Base-by-base conservation (phyloP, 2,888 invertebrate genomes). In the Melanotus villosus region DNA sequence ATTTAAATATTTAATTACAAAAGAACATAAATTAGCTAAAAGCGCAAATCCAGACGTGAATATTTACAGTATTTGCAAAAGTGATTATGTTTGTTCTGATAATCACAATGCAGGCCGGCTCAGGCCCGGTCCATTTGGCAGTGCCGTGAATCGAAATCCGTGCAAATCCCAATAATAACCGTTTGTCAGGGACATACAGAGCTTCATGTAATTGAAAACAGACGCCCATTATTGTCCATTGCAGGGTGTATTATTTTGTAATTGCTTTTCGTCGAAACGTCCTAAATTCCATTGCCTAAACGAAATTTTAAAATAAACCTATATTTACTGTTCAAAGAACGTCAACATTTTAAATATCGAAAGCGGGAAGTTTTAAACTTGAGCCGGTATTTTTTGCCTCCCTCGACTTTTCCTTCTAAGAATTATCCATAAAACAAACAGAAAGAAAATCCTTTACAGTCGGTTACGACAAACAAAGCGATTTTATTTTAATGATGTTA, bases 131-230 rank as follows among this genome's bases (percentile, higher is more conserved):
- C 57, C 47, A 63, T 63, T 68, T 68, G 58, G 58, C 36, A 65
- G 36, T 23, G 64, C 32, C 43, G 12, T 54, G 59, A 64, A 64
- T 64, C 41, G 52, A 59, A 64, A 64, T 64, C 23, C 52, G 54
- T 26, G 45, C 58, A 59, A 68, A 68, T 63, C 68, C 63, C 57
- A 57, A 69, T 56, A 60, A 69, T 69, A 69, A 65, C 65, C 54
- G 38, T 69, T 69, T 65, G 59, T 69, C 54, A 60, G 65, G 45
- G 38, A 59, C 65, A 59, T 54, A 52, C 58, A 64, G 47, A 50
- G 57, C 30, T 34, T 50, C 54, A 41, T 60, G 65, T 69, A 65
- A 65, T 65, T 69, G 69, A 69, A 69, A 69, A 65, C 69, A 69
- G 69, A 56, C 54, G 34, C 36, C 69, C 64, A 68, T 68, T 68